phyloP scores from a whole-genome alignment of 2,113 vertebrate genomes.

The Atractosteus spatula region DNA sequence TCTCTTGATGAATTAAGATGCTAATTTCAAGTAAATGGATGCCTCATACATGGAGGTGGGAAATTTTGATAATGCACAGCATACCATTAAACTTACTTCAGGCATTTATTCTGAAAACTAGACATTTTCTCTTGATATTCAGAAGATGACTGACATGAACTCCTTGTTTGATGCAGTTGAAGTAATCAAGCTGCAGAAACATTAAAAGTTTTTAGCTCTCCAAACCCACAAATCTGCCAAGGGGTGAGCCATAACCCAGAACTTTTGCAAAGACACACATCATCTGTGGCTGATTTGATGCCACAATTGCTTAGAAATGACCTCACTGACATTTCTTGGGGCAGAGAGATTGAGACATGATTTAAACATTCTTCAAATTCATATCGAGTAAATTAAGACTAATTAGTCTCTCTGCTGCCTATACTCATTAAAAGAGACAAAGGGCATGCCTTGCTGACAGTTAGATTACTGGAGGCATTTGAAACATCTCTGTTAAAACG shows the following conservation, averaged over 20 bases:
- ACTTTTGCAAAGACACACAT: conserved; percentile 38
- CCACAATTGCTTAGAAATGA: conserved; percentile 44
- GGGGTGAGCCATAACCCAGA: conserved; percentile 23
- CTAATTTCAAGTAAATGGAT: no score
- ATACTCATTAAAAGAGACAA: conserved; percentile 55
- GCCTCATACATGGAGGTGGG: no score
- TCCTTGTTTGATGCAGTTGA: not conserved
- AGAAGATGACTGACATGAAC: not conserved
- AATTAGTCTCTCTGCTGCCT: conserved; percentile 58
- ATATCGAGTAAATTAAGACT: conserved; percentile 53
- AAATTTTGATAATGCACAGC: not conserved
- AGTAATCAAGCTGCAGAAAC: conserved; percentile 15
- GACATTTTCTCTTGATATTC: not conserved
- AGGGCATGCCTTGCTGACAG: conserved; percentile 46
- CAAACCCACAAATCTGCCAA: conserved; percentile 4
- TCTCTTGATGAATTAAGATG: no score
- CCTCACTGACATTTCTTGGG: conserved; percentile 55
- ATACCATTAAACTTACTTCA: not conserved
- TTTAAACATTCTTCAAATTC: conserved; percentile 45
- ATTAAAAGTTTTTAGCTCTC: conserved; percentile 29
- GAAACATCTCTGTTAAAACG: conserved; percentile 26
- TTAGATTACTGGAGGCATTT: conserved; percentile 33
- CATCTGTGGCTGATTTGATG: conserved; percentile 44
- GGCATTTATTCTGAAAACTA: no score
- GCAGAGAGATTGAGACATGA: conserved; percentile 43